Conservation (phyloP, 35 echinoderm and acorn worm genomes). For the Apostichopus japonicus region DNA sequence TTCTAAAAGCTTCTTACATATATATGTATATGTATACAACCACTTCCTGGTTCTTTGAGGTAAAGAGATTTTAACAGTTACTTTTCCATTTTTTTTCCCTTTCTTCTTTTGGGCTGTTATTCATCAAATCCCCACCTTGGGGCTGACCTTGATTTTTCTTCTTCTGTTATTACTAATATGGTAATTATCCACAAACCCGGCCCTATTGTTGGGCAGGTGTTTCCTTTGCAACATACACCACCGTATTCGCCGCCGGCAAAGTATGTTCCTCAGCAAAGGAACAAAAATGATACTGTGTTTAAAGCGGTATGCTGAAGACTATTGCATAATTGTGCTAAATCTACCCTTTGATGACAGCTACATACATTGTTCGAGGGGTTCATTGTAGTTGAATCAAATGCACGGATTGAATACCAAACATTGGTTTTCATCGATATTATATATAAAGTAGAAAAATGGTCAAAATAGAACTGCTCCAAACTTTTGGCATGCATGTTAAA, state of each 20-base stretch:
- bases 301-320: no score
- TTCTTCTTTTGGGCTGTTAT: neutral
- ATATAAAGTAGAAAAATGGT: no score
- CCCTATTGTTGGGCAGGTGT: neutral
- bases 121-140: neutral
- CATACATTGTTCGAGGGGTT: no score
- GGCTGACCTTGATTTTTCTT: neutral
- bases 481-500: no score
- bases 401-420: no score
- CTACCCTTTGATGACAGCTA: no score
- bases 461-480: no score
- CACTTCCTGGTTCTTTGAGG: neutral
- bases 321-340: no score
- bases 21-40: neutral
- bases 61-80: neutral
- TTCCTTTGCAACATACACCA: constrained; percentile 1
- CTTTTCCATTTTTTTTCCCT: neutral
- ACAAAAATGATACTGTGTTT: neutral
- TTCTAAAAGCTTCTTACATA: neutral
- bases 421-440: no score
- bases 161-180: neutral
- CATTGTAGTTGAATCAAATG: no score
- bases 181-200: neutral
- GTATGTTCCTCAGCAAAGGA: neutral
- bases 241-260: neutral